phyloP scores from a whole-genome alignment of 2,113 vertebrate genomes.

The Cynopterus brachyotis region DNA sequence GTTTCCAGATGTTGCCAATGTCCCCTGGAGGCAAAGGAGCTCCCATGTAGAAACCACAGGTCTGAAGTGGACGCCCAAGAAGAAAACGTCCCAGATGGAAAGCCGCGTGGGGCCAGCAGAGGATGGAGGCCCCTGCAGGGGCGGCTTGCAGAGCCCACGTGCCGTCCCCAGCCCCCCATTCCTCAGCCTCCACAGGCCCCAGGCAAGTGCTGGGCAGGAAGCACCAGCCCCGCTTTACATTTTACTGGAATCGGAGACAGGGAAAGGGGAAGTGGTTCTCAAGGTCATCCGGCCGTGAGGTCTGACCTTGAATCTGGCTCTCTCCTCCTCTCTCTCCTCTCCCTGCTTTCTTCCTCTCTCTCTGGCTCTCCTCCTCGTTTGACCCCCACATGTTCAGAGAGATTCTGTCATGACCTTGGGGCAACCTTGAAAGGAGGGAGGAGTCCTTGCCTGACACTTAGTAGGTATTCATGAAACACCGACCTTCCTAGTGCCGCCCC shows the following conservation, averaged over 20 bases:
- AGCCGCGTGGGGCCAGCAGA: fast-evolving
- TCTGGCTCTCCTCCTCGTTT: no score
- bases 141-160: fast-evolving
- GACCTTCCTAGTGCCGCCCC: neutral
- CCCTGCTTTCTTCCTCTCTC: neutral
- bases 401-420: slow-evolving; percentile 42
- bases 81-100: neutral
- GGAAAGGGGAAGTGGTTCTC: neutral
- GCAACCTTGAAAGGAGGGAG: neutral
- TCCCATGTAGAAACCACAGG: neutral
- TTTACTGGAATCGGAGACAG: neutral
- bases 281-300: slow-evolving; percentile 8
- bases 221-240: neutral
- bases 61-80: neutral
- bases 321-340: neutral
- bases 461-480: slow-evolving; percentile 7
- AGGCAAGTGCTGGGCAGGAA: neutral
- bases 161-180: neutral
- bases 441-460: slow-evolving; percentile 1
- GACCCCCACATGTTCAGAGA: neutral
- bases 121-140: fast-evolving
- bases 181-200: neutral
- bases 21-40: neutral
- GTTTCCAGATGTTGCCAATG: neutral
- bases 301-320: slow-evolving; percentile 37